phyloP scores from a whole-genome alignment of 2,888 invertebrate genomes.

The Epinotia nisella region DNA sequence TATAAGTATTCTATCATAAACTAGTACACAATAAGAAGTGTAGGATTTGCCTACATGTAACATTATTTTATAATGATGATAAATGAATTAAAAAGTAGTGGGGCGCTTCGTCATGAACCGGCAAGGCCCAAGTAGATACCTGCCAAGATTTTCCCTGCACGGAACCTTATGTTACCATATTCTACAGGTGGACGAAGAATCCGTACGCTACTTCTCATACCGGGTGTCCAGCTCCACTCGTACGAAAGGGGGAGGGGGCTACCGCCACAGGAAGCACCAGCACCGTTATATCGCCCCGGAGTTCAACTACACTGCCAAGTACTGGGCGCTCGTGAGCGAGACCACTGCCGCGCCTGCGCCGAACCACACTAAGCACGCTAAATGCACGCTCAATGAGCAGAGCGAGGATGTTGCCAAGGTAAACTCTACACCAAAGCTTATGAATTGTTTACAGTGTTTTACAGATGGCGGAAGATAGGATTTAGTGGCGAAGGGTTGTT shows the following conservation, averaged over 20 bases:
- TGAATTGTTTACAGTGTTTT: too few species aligned
- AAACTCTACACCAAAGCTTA: conserved; percentile 2
- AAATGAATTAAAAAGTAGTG: too few species aligned
- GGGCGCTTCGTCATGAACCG: too few species aligned
- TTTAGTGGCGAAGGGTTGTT: too few species aligned
- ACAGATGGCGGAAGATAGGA: too few species aligned
- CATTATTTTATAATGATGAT: too few species aligned
- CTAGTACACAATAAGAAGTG: too few species aligned
- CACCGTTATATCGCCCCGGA: conserved; percentile 80
- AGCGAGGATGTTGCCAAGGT: conserved; percentile 79
- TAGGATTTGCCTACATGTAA: too few species aligned
- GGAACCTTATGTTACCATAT: not conserved
- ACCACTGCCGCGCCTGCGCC: conserved; percentile 65
- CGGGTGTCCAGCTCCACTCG: conserved; percentile 79
- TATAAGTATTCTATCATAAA: too few species aligned
- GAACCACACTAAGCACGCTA: conserved; percentile 70
- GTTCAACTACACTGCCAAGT: conserved; percentile 78
- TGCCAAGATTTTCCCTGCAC: too few species aligned
- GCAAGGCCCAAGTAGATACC: too few species aligned
- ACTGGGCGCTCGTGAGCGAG: conserved; percentile 80
- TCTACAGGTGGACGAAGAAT: conserved; percentile 71
- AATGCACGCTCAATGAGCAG: conserved; percentile 77
- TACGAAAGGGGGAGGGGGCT: conserved; percentile 76
- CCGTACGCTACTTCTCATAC: conserved; percentile 76
- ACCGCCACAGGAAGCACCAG: conserved; percentile 75